Base-by-base conservation (phyloP, 2,888 invertebrate species). In the Polia nebulosa region DNA sequence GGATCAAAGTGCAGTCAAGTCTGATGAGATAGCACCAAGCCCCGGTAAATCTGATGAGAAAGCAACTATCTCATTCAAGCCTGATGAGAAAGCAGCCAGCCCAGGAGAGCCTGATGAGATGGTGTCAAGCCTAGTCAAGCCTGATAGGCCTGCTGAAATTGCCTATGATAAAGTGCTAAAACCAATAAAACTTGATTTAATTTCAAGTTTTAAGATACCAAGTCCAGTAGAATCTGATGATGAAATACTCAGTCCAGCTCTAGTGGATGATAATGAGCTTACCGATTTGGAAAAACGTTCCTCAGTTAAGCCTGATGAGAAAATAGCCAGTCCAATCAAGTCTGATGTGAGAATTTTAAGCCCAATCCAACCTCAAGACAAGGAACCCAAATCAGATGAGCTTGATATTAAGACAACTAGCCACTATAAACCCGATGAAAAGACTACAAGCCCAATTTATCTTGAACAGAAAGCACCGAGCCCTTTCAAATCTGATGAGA, bases 151-250 rank as follows among this genome's bases (percentile, higher is more conserved):
- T 25, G 4, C 9, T 4, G n/a, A 27, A 17, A 41, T 34, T 34
- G 8, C 0, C 1, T 36, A 27, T 6, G 56, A 58, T 41, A 58
- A 53, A 15, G 58, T 53, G 1, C 25, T 17, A 6, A 72, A 72
- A 47, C 76, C 68, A 11, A 7, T 41, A 1, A 58, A 68, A 25
- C 69, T 58, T 41, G 59, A 55, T 45, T 39, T 75, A 45, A 25
- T 57, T 11, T 39, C 76, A 13, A 67, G 52, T 76, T 44, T 59
- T 4, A 49, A 78, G 27, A 74, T 34, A n/a, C 36, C 72, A 45
- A 83, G 77, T 52, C 71, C 72, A 13, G 57, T 70, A 20, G 55
- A 75, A 51, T 62, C 72, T 3, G 72, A 66, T 0, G 72, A 78
- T 6, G 78, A 83, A 44, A 39, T 63, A 22, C 60, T 36, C 13